phyloP scores from a whole-genome alignment of 1,140 invertebrate species.

The Agraylea sexmaculata region DNA sequence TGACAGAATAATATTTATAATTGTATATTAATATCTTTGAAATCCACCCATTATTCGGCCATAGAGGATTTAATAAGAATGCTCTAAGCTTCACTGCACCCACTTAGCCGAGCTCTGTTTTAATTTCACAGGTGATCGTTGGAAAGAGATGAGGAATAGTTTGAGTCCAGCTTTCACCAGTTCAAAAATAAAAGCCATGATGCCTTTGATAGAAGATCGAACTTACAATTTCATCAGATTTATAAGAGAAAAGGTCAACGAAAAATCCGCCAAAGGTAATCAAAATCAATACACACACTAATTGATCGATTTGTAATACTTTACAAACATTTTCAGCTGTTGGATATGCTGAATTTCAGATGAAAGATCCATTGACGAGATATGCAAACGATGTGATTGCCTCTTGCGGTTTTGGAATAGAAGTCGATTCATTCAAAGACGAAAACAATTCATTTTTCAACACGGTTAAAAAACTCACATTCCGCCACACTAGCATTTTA shows the following conservation, averaged over 20 bases:
- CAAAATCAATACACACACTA: not conserved
- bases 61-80: no score
- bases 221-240: slow-evolving; percentile 19
- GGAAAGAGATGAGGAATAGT: slow-evolving; percentile 36
- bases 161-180: slow-evolving; percentile 38
- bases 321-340: not conserved
- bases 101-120: no score
- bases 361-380: slow-evolving; percentile 34
- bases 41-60: no score
- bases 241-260: slow-evolving; percentile 14
- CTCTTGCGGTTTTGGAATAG: slow-evolving; percentile 38
- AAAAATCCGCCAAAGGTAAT: slow-evolving; percentile 7
- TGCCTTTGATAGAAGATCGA: slow-evolving; percentile 29
- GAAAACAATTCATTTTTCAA: slow-evolving; percentile 30
- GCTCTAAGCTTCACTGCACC: no score
- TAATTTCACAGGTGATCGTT: slow-evolving; percentile 29
- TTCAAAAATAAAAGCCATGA: slow-evolving; percentile 37
- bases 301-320: not conserved
- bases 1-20: no score
- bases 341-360: slow-evolving; percentile 25
- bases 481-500: slow-evolving; percentile 4
- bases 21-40: no score
- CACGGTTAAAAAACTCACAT: slow-evolving; percentile 24
- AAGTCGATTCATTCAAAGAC: slow-evolving; percentile 35
- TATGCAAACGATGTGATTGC: slow-evolving; percentile 42